phyloP scores from a whole-genome alignment of 2,113 vertebrate species.

The Poeciliopsis occidentalis region DNA sequence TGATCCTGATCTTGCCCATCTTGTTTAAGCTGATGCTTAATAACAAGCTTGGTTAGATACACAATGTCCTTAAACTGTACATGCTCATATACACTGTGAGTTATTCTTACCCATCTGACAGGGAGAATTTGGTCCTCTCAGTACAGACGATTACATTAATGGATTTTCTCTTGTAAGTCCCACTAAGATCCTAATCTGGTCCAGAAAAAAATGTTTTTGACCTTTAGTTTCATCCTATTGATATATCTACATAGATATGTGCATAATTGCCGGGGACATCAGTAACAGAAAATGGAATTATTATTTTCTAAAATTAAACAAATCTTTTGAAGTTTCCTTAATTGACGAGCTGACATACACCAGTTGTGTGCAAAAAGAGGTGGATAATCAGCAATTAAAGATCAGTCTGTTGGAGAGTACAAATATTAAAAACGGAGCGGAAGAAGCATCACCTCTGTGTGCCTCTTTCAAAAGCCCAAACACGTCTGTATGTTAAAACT shows the following conservation, averaged over 20 bases:
- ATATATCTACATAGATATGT: slow-evolving; percentile 65
- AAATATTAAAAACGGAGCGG: slow-evolving; percentile 73
- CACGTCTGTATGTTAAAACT: slow-evolving; percentile 82
- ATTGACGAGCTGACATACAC: slow-evolving; percentile 52
- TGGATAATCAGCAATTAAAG: slow-evolving; percentile 38
- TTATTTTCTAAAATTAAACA: slow-evolving; percentile 41
- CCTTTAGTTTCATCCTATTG: slow-evolving; percentile 46
- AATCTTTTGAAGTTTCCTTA: slow-evolving; percentile 36
- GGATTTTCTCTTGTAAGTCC: slow-evolving; percentile 41
- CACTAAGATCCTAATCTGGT: slow-evolving; percentile 26
- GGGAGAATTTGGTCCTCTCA: slow-evolving; percentile 63
- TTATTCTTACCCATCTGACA: slow-evolving; percentile 61
- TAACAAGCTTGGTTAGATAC: slow-evolving; percentile 51
- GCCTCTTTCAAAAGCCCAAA: slow-evolving; percentile 28
- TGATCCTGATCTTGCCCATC: slow-evolving; percentile 17
- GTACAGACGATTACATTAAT: slow-evolving; percentile 41
- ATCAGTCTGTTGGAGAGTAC: slow-evolving; percentile 64
- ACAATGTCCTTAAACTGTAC: slow-evolving; percentile 64
- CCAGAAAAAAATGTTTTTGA: slow-evolving; percentile 24
- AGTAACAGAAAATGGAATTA: slow-evolving; percentile 39
- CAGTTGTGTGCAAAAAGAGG: slow-evolving; percentile 39
- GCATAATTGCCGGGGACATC: slow-evolving; percentile 58
- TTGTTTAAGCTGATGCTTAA: slow-evolving; percentile 44
- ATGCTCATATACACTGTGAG: slow-evolving; percentile 66
- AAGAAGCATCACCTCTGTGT: slow-evolving; percentile 33